A percentile compares a stretch with the other conserved stretches of the same genome.
phyloP scores from a whole-genome alignment of 1,140 invertebrate genomes.

The Heliothis subflexa region DNA sequence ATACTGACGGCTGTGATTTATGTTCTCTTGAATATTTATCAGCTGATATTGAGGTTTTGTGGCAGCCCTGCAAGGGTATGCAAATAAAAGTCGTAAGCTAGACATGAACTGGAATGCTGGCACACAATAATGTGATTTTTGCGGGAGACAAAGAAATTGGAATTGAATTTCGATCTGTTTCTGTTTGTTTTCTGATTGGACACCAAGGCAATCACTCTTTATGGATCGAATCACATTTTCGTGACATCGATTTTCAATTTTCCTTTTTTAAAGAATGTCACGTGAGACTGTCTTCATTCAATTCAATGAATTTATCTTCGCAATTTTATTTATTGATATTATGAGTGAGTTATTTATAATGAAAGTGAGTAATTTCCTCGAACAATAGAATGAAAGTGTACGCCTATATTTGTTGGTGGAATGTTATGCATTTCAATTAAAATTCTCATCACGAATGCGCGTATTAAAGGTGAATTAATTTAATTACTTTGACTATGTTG shows the following conservation, averaged over 20 bases:
- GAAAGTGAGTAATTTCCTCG: conserved; percentile 22
- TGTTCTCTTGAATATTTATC: conserved; percentile 62
- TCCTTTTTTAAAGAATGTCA: too few relatives aligned
- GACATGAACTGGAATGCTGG: conserved; percentile 18
- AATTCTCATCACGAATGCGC: conserved; percentile 6
- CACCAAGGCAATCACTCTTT: not conserved
- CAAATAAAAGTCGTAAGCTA: conserved; percentile 32
- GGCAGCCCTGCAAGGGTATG: conserved; percentile 18
- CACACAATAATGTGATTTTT: conserved; percentile 20
- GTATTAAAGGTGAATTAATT: not conserved
- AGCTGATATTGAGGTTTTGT: conserved; percentile 47
- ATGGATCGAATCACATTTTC: not conserved
- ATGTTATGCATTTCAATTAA: conserved; percentile 9
- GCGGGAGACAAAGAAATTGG: not conserved
- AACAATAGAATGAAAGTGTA: conserved; percentile 15
- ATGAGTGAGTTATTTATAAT: conserved; percentile 1
- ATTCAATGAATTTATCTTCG: not conserved
- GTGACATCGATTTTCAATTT: not conserved
- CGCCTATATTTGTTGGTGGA: not conserved
- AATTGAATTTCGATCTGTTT: conserved; percentile 24
- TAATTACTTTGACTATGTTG: conserved; percentile 2
- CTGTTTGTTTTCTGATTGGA: not conserved
- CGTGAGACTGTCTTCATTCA: not conserved
- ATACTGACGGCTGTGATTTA: conserved; percentile 55
- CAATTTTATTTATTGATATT: not conserved